Evolutionary conservation across 1,140 invertebrate genomes (phyloP).

Genomic region (Andrena cerasifolii): DNA sequence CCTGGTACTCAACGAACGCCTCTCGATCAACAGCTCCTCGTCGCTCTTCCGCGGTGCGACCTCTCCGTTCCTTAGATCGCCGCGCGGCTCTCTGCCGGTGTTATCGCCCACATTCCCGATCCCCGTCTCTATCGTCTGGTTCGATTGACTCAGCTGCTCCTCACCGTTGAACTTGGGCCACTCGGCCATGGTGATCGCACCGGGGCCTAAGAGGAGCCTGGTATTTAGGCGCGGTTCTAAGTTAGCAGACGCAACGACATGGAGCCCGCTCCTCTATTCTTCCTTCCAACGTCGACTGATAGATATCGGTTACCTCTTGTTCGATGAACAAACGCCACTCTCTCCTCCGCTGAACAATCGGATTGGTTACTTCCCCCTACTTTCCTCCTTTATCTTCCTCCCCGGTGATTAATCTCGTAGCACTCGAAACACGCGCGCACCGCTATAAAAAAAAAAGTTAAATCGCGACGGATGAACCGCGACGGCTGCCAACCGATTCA

Average conservation of each 20-base stretch:
- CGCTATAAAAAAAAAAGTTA: conserved; percentile 32
- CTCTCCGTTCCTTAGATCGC: not conserved
- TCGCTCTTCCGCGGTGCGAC: not conserved
- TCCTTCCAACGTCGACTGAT: not conserved
- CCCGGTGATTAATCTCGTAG: not conserved
- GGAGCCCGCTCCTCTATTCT: not conserved
- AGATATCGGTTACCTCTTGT: not conserved
- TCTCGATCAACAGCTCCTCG: conserved; percentile 11
- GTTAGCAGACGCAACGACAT: not conserved
- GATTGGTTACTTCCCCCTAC: not conserved
- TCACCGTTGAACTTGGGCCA: conserved; percentile 76
- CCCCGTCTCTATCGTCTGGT: conserved; percentile 12
- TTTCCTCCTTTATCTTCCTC: not conserved
- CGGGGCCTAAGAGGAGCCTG: not conserved
- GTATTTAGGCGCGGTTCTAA: not conserved
- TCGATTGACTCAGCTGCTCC: conserved; percentile 51
- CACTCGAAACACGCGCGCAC: conserved; percentile 19
- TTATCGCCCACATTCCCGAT: not conserved
- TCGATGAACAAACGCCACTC: not conserved
- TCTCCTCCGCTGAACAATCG: not conserved
- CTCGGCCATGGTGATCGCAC: conserved; percentile 69
- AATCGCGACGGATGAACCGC: conserved; percentile 18
- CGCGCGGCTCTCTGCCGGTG: not conserved
- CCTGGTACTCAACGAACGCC: not conserved
- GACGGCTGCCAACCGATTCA: conserved; percentile 56